Evolutionary conservation across 2,113 vertebrate species (phyloP), one percentile per base, ranked within the genome.

Genomic region (Hucho hucho): DNA sequence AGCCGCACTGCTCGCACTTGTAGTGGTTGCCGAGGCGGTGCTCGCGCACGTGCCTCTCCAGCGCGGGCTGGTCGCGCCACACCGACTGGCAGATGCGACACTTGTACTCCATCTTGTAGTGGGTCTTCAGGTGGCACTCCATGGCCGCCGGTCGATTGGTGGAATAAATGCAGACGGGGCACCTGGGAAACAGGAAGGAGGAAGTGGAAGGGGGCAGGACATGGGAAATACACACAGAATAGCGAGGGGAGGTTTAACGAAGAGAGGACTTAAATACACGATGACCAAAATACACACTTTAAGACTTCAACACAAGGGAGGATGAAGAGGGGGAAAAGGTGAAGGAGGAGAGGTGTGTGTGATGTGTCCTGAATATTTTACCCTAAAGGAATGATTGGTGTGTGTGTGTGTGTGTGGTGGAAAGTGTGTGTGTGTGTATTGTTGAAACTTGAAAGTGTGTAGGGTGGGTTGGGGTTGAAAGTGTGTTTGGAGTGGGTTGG

Each of bases 11-110:
- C 93, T 99, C 97, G 6, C 98, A 99, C 92, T 95, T 95, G 94
- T 99, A 99, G 93, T 98, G 98, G 95, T 99, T 99, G 92, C 97
- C 98, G 81, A 98, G 96, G 91, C 97, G 96, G 85, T 99, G 98
- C 83, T 95, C 95, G 70, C 98, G 97, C 89, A 95, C 94, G 94
- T 99, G 98, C 90, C 95, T 93, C 93, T 99, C 98, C 94, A 99
- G 93, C 90, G 97, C 96, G 89, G 96, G 93, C 94, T 97, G 97
- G 92, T 97, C 97, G 75, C 95, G 92, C 95, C 97, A 97, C 92
- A 97, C 95, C 82, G 93, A 93, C 94, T 98, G 97, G 95, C 97
- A 99, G 95, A 99, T 99, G 91, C 97, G 96, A 91, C 98, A 99
- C 92, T 96, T 97, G 94, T 98, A 96, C 93, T 98, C 97, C 96